A percentile compares a stretch with the other conserved stretches of the same genome.
These are phyloP conservation scores for Chunga burmeisteri DNA, from an alignment of 2,113 vertebrate genomes.

Conservation along the genomic window DNA sequence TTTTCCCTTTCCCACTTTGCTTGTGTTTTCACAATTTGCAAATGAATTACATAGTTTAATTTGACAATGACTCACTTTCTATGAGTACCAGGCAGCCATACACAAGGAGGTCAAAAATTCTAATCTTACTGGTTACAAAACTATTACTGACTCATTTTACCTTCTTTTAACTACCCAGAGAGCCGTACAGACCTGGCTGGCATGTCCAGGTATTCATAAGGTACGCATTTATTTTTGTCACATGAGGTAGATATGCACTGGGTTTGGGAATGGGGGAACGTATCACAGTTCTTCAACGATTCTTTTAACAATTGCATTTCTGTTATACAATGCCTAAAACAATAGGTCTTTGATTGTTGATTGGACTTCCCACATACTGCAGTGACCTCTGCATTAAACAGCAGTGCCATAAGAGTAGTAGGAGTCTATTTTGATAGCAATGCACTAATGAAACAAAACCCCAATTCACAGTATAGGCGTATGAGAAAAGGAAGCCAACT, in stretches of 20 bases:
- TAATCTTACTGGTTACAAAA: background rate
- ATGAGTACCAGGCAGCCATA: background rate
- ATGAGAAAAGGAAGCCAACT: background rate
- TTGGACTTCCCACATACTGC: background rate
- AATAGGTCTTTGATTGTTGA: background rate
- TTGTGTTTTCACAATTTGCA: background rate
- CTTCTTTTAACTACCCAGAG: background rate
- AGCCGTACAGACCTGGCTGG: background rate
- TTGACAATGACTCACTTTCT: background rate
- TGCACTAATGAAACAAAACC: background rate
- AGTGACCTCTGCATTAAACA: background rate
- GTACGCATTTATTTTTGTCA: background rate
- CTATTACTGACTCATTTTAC: background rate
- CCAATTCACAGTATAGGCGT: background rate
- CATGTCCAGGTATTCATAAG: background rate
- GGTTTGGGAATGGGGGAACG: background rate
- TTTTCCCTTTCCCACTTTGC: background rate
- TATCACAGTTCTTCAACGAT: background rate
- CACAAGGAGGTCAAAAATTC: background rate
- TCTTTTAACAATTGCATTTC: background rate
- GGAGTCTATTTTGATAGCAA: background rate
- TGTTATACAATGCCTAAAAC: background rate
- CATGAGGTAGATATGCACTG: rapidly evolving
- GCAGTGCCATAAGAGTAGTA: background rate
- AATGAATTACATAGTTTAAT: background rate